Conservation (phyloP, 2,113 vertebrate species). For the Tetraodon nigroviridis region DNA sequence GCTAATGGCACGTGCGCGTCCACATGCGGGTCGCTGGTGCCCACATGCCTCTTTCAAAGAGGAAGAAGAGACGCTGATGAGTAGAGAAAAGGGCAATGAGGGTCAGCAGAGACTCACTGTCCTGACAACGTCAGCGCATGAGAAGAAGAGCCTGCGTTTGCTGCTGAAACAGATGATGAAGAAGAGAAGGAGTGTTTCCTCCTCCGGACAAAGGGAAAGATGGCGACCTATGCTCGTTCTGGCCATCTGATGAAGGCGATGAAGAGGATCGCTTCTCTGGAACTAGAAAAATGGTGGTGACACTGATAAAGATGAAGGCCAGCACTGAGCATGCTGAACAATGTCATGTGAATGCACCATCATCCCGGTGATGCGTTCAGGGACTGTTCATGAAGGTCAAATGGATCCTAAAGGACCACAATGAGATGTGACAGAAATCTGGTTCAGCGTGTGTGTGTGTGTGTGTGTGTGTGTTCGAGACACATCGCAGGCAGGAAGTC, state of each 20-base stretch:
- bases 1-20: background rate
- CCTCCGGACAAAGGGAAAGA: too few species aligned
- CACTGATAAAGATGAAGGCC: background rate
- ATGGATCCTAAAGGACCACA: slow-evolving; percentile 27
- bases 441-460: slow-evolving; percentile 13
- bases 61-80: background rate
- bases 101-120: slow-evolving; percentile 48
- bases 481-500: slow-evolving; percentile 29
- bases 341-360: background rate
- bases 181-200: background rate
- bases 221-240: background rate
- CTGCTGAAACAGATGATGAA: background rate
- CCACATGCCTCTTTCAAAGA: background rate
- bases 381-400: slow-evolving; percentile 14
- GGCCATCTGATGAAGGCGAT: background rate
- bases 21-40: background rate
- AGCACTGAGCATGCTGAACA: background rate
- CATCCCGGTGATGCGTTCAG: slow-evolving; percentile 3
- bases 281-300: background rate
- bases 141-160: slow-evolving; percentile 5
- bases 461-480: slow-evolving; percentile 2
- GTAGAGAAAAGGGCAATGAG: background rate
- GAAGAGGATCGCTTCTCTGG: background rate
- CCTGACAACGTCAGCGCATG: slow-evolving; percentile 47
- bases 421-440: slow-evolving; percentile 23